phyloP scores from a whole-genome alignment of 2,888 invertebrate species.

The Eristalis tenax region DNA sequence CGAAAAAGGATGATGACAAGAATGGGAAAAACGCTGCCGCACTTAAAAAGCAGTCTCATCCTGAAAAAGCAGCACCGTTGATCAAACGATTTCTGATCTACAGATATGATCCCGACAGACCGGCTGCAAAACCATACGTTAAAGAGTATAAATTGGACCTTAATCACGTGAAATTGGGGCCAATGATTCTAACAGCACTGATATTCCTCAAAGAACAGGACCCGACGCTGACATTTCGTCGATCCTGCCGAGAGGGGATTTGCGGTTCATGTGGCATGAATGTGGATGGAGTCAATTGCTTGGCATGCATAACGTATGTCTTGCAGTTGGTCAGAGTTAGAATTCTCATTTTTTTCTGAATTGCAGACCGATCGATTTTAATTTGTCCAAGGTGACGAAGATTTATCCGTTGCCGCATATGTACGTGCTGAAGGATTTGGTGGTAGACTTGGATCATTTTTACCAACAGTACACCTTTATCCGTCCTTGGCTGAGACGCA shows the following conservation, averaged over 20 bases:
- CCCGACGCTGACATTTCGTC: constrained; percentile 95
- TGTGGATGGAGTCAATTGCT: constrained; percentile 95
- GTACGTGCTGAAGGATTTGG: constrained; percentile 97
- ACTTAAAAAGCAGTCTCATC: background rate
- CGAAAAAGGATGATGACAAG: background rate
- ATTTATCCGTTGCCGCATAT: constrained; percentile 98
- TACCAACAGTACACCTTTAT: constrained; percentile 96
- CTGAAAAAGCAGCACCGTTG: background rate
- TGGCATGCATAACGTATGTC: constrained; percentile 90
- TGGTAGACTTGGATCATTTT: constrained; percentile 96
- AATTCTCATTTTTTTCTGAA: no score
- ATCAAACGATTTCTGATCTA: constrained; percentile 82
- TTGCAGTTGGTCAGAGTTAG: background rate
- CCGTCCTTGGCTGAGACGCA: constrained; percentile 96
- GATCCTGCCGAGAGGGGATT: constrained; percentile 98
- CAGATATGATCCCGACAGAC: constrained; percentile 93
- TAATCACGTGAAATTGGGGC: constrained; percentile 78
- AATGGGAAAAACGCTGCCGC: background rate
- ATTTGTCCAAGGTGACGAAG: constrained; percentile 86
- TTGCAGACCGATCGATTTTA: constrained; percentile 74
- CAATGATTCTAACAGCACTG: constrained; percentile 97
- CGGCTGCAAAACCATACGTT: constrained; percentile 89
- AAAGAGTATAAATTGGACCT: constrained; percentile 86
- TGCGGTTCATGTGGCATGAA: constrained; percentile 99
- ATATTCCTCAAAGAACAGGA: constrained; percentile 98